Evolutionary conservation across 53 echinoderm and acorn worm species (phyloP), one percentile per base, ranked within the genome.

Genomic region (Paelopatides confundens): DNA sequence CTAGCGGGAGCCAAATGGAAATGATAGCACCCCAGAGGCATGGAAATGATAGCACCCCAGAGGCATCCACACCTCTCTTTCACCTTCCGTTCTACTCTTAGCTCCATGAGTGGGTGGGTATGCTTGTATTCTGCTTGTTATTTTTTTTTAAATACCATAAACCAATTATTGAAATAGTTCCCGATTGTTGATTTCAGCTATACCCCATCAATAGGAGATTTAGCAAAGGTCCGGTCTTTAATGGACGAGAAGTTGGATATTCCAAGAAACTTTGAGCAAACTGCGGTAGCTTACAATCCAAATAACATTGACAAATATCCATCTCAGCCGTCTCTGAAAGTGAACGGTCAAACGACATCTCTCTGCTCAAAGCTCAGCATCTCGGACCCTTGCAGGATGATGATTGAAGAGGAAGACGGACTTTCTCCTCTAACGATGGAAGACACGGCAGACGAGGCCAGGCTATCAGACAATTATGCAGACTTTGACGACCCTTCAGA

Each of bases 271-370:
- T 98, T 98, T 76, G 85, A 70, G 33, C 83, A 74, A 74, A 95
- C 98, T 23, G 98, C 90, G 24, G 71, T 71, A 27, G 92, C 90
- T 6, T 95, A 91, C 46, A 86, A 98, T 85, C 98, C 98, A 36
- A 69, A 67, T 40, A 90, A 89, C 30, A 46, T 90, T 4, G 85
- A 87, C 4, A 84, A 88, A 66, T 91, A 92, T 52, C 53, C 95
- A 2, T 82, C 63, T 69, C 95, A 90, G 46, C 98, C 98, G 23
- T 50, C 78, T 51, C 71, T 90, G n/a, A 88, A 82, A 21, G 77
- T 98, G 35, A 98, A 95, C 70, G 92, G 95, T 15, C 98, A 98
- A 67, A 98, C 98, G 31, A 92, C 94, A 14, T 35, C 33, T 28
- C 70, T 98, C 2, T 98, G 98, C 69, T 90, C 93, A 12, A 92